Evolutionary conservation across 2,888 invertebrate species (phyloP), one percentile per base, ranked within the genome.

Genomic region (Prionchulus punctatus): DNA sequence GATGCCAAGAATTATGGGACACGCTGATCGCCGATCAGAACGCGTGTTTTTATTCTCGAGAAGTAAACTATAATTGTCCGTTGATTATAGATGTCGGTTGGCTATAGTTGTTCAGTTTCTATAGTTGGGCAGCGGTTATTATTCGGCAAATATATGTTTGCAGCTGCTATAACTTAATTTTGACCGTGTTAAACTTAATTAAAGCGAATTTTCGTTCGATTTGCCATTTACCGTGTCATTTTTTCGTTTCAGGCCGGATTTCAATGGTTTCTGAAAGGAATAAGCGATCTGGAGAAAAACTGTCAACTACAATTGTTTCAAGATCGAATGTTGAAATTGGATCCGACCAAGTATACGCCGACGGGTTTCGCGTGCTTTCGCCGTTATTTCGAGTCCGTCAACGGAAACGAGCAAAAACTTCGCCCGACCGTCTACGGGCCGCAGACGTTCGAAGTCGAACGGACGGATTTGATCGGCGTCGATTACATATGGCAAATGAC

Each of bases 401-500:
- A 76, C 64, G 63, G 67, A 31, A 21, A 28, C 23, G 18, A 57
- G 21, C 28, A 50, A 30, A 43, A 61, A 27, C 56, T 54, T 12
- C 15, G 36, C 12, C n/a, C n/a, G 18, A 36, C 7, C 36, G 36
- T 36, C 12, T 18, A 18, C 36, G 7, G 36, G 36, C 36, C 7
- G 36, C 47, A 23, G 23, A 21, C 15, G 15, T 45, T 28, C 28
- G 30, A 68, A 58, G 73, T 75, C 28, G 75, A 75, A 60, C 72
- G 73, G 57, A 56, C 68, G 25, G 74, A 75, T 27, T 66, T 75
- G 27, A 61, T 71, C 54, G 76, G 76, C 3, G 59, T 73, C 55
- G 74, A 75, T 56, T 75, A 71, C 60, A 66, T 77, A 28, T 77
- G 76, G 76, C 72, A 72, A 60, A 66, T 76, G 30, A 65, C 67